phyloP scores from a whole-genome alignment of 1,140 invertebrate genomes.

The Caenorhabditis brenneri region DNA sequence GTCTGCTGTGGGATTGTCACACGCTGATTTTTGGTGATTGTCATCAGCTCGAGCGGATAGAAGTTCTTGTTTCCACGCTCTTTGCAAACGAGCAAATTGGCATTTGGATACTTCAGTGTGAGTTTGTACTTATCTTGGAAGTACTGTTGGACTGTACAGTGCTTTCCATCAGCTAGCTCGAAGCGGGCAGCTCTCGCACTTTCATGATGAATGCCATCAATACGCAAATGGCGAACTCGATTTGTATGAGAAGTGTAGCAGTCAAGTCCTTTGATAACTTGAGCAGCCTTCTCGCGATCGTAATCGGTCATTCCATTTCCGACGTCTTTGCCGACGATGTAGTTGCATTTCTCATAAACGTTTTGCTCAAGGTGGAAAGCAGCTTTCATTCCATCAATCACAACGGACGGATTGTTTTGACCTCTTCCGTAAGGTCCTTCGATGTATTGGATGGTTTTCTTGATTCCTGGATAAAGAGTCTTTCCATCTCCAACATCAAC shows the following conservation, averaged over 20 bases:
- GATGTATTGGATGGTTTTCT: conserved; percentile 48
- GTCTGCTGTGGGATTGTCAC: conserved; percentile 55
- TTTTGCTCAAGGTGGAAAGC: conserved; percentile 46
- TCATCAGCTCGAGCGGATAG: conserved; percentile 48
- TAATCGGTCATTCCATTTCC: not conserved
- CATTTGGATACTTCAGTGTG: conserved; percentile 34
- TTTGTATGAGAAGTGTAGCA: conserved; percentile 38
- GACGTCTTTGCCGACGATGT: not conserved
- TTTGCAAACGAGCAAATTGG: conserved; percentile 24
- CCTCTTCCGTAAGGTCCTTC: conserved; percentile 53
- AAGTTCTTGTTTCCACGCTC: conserved; percentile 44
- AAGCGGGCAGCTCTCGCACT: conserved; percentile 30
- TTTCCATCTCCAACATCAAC: conserved; percentile 53
- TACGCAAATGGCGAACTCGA: conserved; percentile 8
- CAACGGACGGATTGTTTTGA: conserved; percentile 48
- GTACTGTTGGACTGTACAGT: conserved; percentile 44
- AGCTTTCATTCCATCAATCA: conserved; percentile 56
- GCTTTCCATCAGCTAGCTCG: conserved; percentile 34
- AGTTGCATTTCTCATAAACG: not conserved
- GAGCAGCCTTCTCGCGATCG: not conserved
- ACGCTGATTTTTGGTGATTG: conserved; percentile 43
- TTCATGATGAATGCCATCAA: conserved; percentile 31
- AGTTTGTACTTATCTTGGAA: conserved; percentile 46
- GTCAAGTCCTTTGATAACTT: conserved; percentile 14
- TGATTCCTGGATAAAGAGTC: conserved; percentile 43